Evolutionary conservation across 2,888 invertebrate species (phyloP).

Genomic region (Galerucella calmariensis): DNA sequence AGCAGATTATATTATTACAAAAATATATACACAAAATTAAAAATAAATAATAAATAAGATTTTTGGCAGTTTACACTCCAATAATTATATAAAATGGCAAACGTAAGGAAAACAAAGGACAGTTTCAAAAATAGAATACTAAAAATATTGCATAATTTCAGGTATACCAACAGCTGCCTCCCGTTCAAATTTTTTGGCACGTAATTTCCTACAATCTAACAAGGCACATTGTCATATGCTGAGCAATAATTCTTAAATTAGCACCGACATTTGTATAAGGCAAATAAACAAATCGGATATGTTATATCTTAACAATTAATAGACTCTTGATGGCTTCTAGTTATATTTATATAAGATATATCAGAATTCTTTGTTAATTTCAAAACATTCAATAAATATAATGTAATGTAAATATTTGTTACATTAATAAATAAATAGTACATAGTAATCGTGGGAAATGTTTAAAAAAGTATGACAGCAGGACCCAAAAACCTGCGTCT

Average conservation of each 20-base stretch:
- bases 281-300: conserved; percentile 50
- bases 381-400: no score
- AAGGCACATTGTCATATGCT: conserved; percentile 55
- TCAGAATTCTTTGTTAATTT: background rate
- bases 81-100: conserved; percentile 41
- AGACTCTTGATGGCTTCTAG: conserved; percentile 41
- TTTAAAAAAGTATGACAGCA: no score
- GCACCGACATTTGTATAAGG: conserved; percentile 55
- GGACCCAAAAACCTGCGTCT: no score
- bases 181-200: conserved; percentile 55
- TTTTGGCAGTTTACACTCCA: conserved; percentile 42
- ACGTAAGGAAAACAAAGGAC: conserved; percentile 49
- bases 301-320: conserved; percentile 35
- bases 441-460: no score
- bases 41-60: conserved; percentile 49
- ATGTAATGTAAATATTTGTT: no score
- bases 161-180: conserved; percentile 50
- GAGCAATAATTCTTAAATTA: conserved; percentile 52
- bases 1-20: conserved; percentile 24
- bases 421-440: no score
- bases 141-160: conserved; percentile 45
- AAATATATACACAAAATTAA: conserved; percentile 37
- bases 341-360: conserved; percentile 3
- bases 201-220: conserved; percentile 50
- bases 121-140: conserved; percentile 37